Evolutionary conservation across 2,797 vertebrate genomes (phyloP).

Genomic region (Tolypeutes matacus): DNA sequence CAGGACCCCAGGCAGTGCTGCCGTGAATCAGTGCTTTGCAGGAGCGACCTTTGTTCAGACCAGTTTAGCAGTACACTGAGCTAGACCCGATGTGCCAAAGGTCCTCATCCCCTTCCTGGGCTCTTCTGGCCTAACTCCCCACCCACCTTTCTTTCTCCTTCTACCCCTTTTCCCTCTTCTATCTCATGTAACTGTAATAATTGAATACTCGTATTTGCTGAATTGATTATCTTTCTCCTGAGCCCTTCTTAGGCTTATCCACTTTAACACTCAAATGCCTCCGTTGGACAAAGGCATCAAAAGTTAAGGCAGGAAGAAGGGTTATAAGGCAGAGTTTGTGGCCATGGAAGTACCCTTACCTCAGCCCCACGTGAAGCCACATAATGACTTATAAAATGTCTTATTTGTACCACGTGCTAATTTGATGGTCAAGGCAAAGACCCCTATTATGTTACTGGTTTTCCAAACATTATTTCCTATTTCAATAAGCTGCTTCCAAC

Average conservation of each 20-base stretch:
- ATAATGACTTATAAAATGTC: not conserved
- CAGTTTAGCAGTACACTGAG: not conserved
- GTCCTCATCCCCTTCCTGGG: not conserved
- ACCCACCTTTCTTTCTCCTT: not conserved
- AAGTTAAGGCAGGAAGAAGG: not conserved
- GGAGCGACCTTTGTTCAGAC: too few relatives aligned
- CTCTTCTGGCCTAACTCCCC: not conserved
- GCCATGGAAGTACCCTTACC: not conserved
- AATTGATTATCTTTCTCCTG: not conserved
- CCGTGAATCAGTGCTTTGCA: not conserved
- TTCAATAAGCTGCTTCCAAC: not conserved
- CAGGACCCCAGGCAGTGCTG: not conserved
- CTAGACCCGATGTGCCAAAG: accelerated
- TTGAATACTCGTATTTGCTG: not conserved
- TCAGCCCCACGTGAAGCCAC: not conserved
- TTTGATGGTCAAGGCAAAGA: not conserved
- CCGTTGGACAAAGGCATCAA: not conserved
- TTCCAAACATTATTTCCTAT: not conserved
- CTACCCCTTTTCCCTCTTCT: not conserved
- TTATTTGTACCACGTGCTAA: not conserved
- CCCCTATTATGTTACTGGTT: not conserved
- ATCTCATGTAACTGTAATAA: not conserved
- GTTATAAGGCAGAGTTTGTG: not conserved
- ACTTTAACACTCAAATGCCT: not conserved
- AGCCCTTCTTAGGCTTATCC: not conserved